A percentile compares a stretch with the other conserved stretches of the same genome.
phyloP scores from a whole-genome alignment of 2,888 invertebrate species.

The Ferrisia virgata region DNA sequence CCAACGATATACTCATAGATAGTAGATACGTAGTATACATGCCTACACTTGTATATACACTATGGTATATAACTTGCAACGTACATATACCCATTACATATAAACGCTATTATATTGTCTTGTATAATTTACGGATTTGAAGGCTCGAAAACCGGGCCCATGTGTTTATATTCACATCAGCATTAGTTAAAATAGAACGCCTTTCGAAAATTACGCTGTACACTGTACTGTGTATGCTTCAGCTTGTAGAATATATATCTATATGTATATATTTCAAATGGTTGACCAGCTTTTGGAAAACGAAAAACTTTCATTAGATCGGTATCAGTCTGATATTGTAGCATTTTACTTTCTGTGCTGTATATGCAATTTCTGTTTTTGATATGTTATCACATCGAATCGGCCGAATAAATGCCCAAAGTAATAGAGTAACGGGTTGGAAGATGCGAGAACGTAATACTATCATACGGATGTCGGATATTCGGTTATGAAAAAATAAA shows the following conservation, averaged over 20 bases:
- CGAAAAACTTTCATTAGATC: background rate
- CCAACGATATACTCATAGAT: too few relatives aligned
- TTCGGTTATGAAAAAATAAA: background rate
- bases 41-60: background rate
- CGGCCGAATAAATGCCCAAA: background rate
- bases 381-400: background rate
- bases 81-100: constrained; percentile 35
- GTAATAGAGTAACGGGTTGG: too few relatives aligned
- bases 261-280: background rate
- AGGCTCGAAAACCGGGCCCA: constrained; percentile 28
- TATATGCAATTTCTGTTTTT: background rate
- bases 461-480: too few relatives aligned
- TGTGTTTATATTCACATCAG: constrained; percentile 41
- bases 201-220: constrained; percentile 23
- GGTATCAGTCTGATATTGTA: background rate
- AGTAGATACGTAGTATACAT: background rate
- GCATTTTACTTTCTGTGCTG: background rate
- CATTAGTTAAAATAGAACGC: constrained; percentile 42
- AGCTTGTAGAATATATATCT: too few relatives aligned
- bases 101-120: constrained; percentile 41
- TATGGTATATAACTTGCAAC: background rate
- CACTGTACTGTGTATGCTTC: too few relatives aligned
- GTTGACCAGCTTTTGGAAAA: background rate
- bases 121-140: constrained; percentile 41
- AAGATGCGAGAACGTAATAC: too few relatives aligned